phyloP scores from a whole-genome alignment of 2,888 invertebrate species.

The Chaetogeoica ovagalla region DNA sequence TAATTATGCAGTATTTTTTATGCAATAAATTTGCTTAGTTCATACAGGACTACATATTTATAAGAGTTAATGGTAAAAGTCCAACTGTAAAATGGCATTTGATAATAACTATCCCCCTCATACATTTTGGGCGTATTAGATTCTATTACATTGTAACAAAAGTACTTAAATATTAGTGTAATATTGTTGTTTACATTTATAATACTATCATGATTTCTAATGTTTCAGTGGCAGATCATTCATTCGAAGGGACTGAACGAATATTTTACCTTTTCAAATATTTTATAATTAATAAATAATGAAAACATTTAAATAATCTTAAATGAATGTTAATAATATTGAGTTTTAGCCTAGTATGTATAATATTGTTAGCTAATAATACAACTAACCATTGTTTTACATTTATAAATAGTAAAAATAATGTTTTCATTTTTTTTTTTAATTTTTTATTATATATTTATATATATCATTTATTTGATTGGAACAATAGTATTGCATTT shows the following conservation, averaged over 20 bases:
- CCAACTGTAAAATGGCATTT: too few species aligned
- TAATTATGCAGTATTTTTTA: too few species aligned
- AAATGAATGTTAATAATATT: conserved; percentile 26
- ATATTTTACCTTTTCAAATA: conserved; percentile 28
- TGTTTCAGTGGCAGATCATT: conserved; percentile 50
- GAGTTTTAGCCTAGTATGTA: conserved; percentile 36
- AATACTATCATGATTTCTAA: background rate
- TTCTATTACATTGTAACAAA: too few species aligned
- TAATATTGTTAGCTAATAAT: conserved; percentile 51
- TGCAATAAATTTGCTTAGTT: too few species aligned
- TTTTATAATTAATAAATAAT: conserved; percentile 33
- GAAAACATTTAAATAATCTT: conserved; percentile 32
- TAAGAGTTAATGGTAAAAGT: too few species aligned
- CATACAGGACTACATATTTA: too few species aligned
- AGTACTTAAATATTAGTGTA: too few species aligned
- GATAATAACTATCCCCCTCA: too few species aligned
- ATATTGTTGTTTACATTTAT: background rate
- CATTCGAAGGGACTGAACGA: conserved; percentile 48
- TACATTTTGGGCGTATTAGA: too few species aligned
- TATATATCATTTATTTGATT: conserved; percentile 43
- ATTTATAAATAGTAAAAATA: conserved; percentile 46
- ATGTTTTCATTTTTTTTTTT: conserved; percentile 38
- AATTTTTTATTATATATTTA: conserved; percentile 36
- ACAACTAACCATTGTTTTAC: conserved; percentile 50
- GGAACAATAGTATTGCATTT: conserved; percentile 49